phyloP scores from a whole-genome alignment of 2,113 vertebrate species.

The Gadus chalcogrammus region DNA sequence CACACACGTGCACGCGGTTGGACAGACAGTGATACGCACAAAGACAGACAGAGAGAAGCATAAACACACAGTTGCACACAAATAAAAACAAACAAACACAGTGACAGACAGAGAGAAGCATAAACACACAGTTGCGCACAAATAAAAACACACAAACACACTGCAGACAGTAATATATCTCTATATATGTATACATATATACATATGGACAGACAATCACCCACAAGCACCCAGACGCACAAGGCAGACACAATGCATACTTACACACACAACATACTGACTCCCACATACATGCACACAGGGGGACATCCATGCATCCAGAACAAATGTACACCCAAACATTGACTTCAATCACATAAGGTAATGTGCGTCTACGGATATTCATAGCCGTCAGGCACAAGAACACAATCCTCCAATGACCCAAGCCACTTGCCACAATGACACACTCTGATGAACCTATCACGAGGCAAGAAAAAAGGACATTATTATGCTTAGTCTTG shows the following conservation, averaged over 20 bases:
- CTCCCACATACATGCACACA: constrained; percentile 8
- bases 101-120: background rate
- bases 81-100: background rate
- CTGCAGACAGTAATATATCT: background rate
- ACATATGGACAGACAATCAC: no score
- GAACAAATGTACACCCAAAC: constrained; percentile 17
- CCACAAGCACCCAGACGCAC: no score
- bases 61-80: background rate
- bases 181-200: background rate
- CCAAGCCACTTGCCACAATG: constrained; percentile 1
- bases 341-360: background rate
- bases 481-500: constrained; percentile 66
- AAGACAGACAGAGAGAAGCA: background rate
- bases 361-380: constrained; percentile 8
- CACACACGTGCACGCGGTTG: constrained; percentile 28
- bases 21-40: constrained; percentile 5
- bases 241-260: no score
- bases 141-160: constrained; percentile 2
- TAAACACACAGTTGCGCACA: background rate
- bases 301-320: background rate
- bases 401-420: background rate
- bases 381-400: constrained; percentile 17
- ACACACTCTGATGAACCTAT: constrained; percentile 32
- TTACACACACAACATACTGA: background rate
- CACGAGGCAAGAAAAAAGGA: constrained; percentile 63